phyloP scores from a whole-genome alignment of 2,888 invertebrate genomes.

The Venusia cambrica region DNA sequence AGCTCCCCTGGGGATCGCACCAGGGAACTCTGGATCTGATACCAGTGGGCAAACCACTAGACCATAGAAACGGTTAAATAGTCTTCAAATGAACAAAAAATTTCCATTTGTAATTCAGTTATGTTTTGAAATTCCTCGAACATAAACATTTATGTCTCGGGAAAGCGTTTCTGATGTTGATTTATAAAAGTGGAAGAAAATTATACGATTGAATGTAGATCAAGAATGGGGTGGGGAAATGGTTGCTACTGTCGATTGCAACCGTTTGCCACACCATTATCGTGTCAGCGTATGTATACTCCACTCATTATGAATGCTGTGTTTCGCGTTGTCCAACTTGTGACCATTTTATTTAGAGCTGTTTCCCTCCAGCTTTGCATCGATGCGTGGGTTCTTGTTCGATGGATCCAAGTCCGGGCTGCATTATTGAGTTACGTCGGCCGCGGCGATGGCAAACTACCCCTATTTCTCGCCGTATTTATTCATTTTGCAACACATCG shows the following conservation, averaged over 20 bases:
- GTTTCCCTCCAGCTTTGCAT: conserved; percentile 13
- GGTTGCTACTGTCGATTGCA: conserved; percentile 69
- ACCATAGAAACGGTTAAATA: too few species aligned
- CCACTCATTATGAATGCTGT: conserved; percentile 57
- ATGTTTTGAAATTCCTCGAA: too few species aligned
- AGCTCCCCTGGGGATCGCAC: too few species aligned
- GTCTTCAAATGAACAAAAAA: too few species aligned
- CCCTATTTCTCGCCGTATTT: conserved; percentile 77
- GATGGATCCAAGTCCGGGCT: conserved; percentile 38
- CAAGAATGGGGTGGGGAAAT: conserved; percentile 51
- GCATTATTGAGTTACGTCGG: conserved; percentile 68
- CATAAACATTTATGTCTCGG: too few species aligned
- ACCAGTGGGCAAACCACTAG: too few species aligned
- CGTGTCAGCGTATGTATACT: conserved; percentile 59
- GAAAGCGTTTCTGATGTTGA: too few species aligned
- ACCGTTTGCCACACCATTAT: conserved; percentile 72
- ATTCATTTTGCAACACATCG: conserved; percentile 79
- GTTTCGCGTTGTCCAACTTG: conserved; percentile 54
- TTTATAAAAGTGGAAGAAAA: too few species aligned
- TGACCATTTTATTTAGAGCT: conserved; percentile 45
- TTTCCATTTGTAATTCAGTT: too few species aligned
- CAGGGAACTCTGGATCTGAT: too few species aligned
- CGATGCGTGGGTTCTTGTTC: conserved; percentile 12
- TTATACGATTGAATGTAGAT: conserved; percentile 36
- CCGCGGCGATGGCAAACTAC: conserved; percentile 71